Evolutionary conservation across 2,113 vertebrate species (phyloP).

Genomic region (Thryonomys swinderianus): DNA sequence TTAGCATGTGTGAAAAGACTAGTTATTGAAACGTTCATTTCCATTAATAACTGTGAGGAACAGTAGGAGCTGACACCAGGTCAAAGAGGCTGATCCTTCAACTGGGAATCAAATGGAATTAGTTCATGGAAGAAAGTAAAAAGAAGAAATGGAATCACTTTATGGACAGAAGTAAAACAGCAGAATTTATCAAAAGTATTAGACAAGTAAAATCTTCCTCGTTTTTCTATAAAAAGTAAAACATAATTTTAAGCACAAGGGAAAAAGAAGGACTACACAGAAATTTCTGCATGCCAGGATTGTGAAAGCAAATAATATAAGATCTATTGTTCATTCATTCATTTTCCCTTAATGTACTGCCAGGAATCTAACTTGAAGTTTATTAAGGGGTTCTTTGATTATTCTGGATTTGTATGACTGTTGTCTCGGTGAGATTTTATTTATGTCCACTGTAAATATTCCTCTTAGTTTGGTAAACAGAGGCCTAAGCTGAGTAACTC

Average conservation of each 20-base stretch:
- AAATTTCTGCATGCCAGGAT: not conserved
- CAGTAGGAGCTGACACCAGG: not conserved
- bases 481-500: not conserved
- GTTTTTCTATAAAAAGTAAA: not conserved
- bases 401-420: not conserved
- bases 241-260: not conserved
- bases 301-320: not conserved
- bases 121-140: not conserved
- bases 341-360: not conserved
- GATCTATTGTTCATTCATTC: not conserved
- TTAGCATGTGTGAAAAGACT: not conserved
- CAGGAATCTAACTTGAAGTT: constrained; percentile 4
- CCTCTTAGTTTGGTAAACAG: not conserved
- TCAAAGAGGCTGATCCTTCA: not conserved
- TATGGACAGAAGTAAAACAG: not conserved
- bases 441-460: constrained; percentile 5
- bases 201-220: not conserved
- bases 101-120: not conserved
- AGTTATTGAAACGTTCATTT: not conserved
- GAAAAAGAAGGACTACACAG: not conserved
- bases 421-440: not conserved
- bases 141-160: not conserved
- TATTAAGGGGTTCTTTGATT: not conserved
- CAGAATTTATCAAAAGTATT: not conserved
- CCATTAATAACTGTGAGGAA: not conserved